Conservation (phyloP, 2,113 vertebrate species). For the Suricata suricatta region DNA sequence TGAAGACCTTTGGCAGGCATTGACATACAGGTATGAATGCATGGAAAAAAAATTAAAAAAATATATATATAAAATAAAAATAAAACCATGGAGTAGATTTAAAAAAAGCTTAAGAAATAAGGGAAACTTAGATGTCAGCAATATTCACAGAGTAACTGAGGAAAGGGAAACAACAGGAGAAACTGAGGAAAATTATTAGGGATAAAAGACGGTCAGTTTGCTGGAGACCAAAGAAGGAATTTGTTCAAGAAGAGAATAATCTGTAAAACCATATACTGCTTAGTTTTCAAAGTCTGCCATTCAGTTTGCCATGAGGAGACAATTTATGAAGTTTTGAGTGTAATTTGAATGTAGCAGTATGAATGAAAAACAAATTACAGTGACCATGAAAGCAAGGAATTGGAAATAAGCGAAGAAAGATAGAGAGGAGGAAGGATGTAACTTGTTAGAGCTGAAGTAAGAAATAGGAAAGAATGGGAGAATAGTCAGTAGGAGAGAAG, state of each 20-base stretch:
- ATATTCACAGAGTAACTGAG: not conserved
- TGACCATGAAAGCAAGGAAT: not conserved
- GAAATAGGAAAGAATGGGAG: not conserved
- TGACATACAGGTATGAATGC: not conserved
- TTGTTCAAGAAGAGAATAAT: not conserved
- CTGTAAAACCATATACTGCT: not conserved
- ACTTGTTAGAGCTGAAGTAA: not conserved
- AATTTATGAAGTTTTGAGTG: not conserved
- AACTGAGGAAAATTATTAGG: not conserved
- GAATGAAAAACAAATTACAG: not conserved
- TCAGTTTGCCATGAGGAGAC: not conserved
- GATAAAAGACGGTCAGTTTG: not conserved
- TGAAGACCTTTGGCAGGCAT: not conserved
- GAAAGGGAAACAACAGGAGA: not conserved
- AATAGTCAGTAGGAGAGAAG: not conserved
- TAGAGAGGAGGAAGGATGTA: not conserved
- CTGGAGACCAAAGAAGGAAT: not conserved
- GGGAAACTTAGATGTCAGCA: not conserved
- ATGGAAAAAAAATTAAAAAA: not conserved
- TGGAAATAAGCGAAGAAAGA: not conserved
- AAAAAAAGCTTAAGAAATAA: not conserved
- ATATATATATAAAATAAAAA: too few species aligned
- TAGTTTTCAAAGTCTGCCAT: not conserved
- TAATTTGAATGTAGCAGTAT: not conserved
- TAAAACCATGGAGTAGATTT: not conserved